Conservation (phyloP, 2,888 invertebrate genomes). For the Amphipyra tragopoginis region DNA sequence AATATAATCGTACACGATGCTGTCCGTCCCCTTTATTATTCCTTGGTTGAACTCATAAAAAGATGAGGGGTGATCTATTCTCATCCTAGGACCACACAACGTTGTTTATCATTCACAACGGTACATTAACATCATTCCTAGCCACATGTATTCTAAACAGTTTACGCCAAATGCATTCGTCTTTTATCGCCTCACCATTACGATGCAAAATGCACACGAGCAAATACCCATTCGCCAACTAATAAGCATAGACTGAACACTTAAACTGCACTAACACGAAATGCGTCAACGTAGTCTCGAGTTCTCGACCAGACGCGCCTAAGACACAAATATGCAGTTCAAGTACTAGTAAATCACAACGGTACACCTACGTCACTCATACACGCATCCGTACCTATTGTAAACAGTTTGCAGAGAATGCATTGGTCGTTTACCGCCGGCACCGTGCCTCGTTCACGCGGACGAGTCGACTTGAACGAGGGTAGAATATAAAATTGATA, state of each 20-base stretch:
- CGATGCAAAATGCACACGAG: constrained; percentile 43
- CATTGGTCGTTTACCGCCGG: constrained; percentile 62
- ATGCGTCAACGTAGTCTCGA: constrained; percentile 37
- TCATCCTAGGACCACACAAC: constrained; percentile 12
- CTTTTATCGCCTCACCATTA: constrained; percentile 57
- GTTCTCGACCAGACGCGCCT: constrained; percentile 32
- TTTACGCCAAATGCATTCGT: constrained; percentile 46
- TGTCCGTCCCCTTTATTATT: neutral
- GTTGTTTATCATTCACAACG: constrained; percentile 35
- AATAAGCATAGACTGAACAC: constrained; percentile 18
- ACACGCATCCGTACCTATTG: constrained; percentile 66
- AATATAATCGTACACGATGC: neutral
- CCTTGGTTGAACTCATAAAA: constrained; percentile 3
- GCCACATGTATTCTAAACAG: constrained; percentile 29
- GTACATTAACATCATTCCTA: constrained; percentile 23
- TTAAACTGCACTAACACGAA: constrained; percentile 30
- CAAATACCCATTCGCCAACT: constrained; percentile 38
- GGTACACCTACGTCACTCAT: constrained; percentile 62
- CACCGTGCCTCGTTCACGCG: constrained; percentile 53
- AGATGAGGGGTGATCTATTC: constrained; percentile 8
- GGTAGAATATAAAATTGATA: constrained; percentile 51
- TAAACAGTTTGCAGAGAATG: constrained; percentile 69
- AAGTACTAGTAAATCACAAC: constrained; percentile 57
- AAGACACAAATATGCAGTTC: constrained; percentile 39
- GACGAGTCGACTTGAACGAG: constrained; percentile 48